Conservation (phyloP, 2,888 invertebrate genomes). For the Antheraea yamamai region DNA sequence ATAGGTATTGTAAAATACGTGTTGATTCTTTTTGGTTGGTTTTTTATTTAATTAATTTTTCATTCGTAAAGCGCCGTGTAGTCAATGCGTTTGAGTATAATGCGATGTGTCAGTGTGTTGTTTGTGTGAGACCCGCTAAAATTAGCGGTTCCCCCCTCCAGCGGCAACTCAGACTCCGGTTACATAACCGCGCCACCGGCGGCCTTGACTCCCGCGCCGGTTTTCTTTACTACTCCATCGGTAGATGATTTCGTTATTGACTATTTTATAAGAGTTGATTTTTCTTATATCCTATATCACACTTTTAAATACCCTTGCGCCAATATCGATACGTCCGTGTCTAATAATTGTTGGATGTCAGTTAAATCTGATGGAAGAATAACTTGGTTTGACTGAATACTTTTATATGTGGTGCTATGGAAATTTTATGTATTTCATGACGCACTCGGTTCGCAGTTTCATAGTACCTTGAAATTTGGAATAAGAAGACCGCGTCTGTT, state of each 20-base stretch:
- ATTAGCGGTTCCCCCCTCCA: slow-evolving; percentile 69
- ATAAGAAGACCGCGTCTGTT: not conserved
- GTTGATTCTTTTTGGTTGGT: not conserved
- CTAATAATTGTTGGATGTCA: slow-evolving; percentile 15
- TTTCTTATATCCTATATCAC: not conserved
- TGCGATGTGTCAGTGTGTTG: slow-evolving; percentile 55
- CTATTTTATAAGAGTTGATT: slow-evolving; percentile 19
- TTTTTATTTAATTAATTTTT: not conserved
- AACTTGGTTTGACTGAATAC: slow-evolving; percentile 27
- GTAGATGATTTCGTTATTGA: slow-evolving; percentile 41
- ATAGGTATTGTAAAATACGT: slow-evolving; percentile 3
- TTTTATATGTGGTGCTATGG: slow-evolving; percentile 35
- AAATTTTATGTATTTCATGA: slow-evolving; percentile 34
- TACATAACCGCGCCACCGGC: slow-evolving; percentile 72
- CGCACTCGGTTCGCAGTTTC: slow-evolving; percentile 3
- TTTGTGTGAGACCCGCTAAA: slow-evolving; percentile 75
- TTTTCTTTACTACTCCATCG: slow-evolving; percentile 50
- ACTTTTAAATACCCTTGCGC: not conserved
- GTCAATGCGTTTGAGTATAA: slow-evolving; percentile 47
- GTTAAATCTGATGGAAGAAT: slow-evolving; percentile 17
- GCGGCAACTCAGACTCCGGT: slow-evolving; percentile 41
- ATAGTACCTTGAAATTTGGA: not conserved
- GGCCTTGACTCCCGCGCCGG: slow-evolving; percentile 82
- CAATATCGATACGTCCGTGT: not conserved
- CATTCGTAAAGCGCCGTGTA: slow-evolving; percentile 6